Evolutionary conservation across 2,888 invertebrate species (phyloP), one percentile per base, ranked within the genome.

Genomic region (Pristionchus fissidentatus): DNA sequence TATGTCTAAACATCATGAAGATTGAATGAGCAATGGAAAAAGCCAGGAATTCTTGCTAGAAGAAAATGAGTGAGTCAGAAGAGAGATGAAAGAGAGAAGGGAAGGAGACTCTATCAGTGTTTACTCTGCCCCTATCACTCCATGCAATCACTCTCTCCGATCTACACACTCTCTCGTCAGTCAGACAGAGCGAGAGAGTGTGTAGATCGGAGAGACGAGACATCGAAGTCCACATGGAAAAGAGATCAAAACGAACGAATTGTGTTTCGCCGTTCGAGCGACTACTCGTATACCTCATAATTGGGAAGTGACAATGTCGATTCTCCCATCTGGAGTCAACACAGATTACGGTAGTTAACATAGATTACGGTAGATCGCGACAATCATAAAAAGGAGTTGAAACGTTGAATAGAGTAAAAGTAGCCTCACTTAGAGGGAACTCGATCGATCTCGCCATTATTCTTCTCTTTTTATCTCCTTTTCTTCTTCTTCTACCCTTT

Each of bases 111-210:
- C 41, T 35, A 78, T 78, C 78, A 55, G 22, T 55, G 55, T 78
- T 78, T 41, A 55, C 78, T 78, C 38, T 78, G n/a, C 38, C 52
- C 35, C 52, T 35, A 55, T 78, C 55, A 35, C 49, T 29, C 15
- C 7, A 43, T 41, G 43, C 41, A 41, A 43, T 73, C 13, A 26
- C 41, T 46, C 29, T 73, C 22, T 73, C 43, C n/a, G n/a, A n/a
- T n/a, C n/a, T n/a, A n/a, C n/a, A n/a, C 26, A 26, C 73, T 73
- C 43, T 46, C 22, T 73, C 43, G 13, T 73, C 46, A 26, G 43
- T 46, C 73, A 43, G 3, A 15, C 73, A 43, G 19, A 66, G n/a
- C n/a, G n/a, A n/a, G n/a, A n/a, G n/a, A n/a, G n/a, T n/a, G n/a
- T n/a, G 5, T 66, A 66, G 66, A 66, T 35, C 8, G 22, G 35